Evolutionary conservation across 2,797 vertebrate species (phyloP).

Genomic region (Tolypeutes matacus): DNA sequence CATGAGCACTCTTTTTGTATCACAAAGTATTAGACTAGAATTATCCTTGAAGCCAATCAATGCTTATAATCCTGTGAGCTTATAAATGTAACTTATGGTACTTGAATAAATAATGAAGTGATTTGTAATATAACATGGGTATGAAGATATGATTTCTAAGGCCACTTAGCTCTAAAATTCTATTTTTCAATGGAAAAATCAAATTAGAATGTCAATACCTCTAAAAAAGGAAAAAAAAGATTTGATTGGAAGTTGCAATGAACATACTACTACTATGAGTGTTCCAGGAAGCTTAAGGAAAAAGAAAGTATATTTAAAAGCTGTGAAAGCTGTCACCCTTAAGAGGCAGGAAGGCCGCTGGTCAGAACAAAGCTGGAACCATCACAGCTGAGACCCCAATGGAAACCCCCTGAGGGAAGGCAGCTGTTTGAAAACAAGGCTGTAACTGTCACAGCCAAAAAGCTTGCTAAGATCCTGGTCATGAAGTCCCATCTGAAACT

Average conservation of each 20-base stretch:
- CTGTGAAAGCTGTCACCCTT: background rate
- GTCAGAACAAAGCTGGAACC: no score
- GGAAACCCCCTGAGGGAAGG: no score
- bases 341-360: background rate
- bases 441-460: no score
- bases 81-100: background rate
- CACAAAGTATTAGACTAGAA: background rate
- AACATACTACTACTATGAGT: background rate
- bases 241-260: background rate
- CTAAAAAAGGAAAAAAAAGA: background rate
- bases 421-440: no score
- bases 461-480: no score
- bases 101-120: conserved; percentile 23
- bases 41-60: conserved; percentile 12
- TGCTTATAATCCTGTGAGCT: background rate
- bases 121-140: background rate
- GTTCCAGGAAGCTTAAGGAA: background rate
- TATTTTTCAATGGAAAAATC: conserved; percentile 2
- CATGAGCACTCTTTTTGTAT: background rate
- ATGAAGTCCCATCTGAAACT: no score
- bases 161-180: conserved; percentile 13
- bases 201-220: background rate
- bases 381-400: no score
- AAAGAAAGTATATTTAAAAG: conserved; percentile 37
- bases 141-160: conserved; percentile 31